phyloP scores from a whole-genome alignment of 1,140 invertebrate species.

The Drosophila aff. region DNA sequence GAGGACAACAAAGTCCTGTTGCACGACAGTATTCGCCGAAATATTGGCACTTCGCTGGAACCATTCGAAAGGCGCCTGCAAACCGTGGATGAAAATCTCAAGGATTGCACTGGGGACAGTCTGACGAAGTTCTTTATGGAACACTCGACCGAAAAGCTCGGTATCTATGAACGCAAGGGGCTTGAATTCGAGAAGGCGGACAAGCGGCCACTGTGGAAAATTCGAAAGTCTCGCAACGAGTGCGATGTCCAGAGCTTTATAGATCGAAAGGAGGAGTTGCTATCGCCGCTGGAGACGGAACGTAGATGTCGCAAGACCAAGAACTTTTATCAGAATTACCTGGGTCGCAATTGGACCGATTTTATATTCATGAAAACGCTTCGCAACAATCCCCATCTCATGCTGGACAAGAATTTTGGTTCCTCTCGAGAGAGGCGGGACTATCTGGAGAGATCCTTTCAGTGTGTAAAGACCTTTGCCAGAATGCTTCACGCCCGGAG shows the following conservation, averaged over 20 bases:
- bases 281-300: conserved; percentile 64
- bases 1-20: conserved; percentile 65
- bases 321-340: conserved; percentile 72
- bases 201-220: conserved; percentile 53
- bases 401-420: conserved; percentile 19
- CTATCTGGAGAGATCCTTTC: conserved; percentile 25
- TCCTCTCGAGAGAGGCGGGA: conserved; percentile 12
- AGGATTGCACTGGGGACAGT: conserved; percentile 53
- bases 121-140: conserved; percentile 60
- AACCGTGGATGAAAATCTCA: conserved; percentile 68
- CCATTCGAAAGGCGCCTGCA: conserved; percentile 53
- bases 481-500: conserved; percentile 74
- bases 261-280: conserved; percentile 35
- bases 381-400: conserved; percentile 44
- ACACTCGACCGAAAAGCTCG: conserved; percentile 30
- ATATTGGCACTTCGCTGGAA: conserved; percentile 42
- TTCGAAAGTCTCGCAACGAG: conserved; percentile 35
- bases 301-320: conserved; percentile 64
- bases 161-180: conserved; percentile 39
- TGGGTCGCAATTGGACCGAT: conserved; percentile 68
- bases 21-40: conserved; percentile 43
- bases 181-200: conserved; percentile 14
- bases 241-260: conserved; percentile 71
- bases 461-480: conserved; percentile 40
- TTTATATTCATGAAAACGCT: conserved; percentile 65